Conservation (phyloP, 2,797 vertebrate genomes). For the Eurystomus glaucurus region DNA sequence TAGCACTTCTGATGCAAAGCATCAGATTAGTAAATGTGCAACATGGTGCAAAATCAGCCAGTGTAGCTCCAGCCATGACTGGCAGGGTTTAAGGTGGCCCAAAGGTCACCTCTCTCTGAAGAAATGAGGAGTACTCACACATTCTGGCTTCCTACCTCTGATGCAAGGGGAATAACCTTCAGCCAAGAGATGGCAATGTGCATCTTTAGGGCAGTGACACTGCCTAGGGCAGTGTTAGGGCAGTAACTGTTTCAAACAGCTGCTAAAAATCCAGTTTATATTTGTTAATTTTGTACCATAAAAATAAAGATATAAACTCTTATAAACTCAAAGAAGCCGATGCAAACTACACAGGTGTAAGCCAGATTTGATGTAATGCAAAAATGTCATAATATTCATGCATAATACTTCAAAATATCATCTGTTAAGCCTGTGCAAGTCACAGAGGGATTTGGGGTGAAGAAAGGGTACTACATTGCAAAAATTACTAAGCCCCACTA, state of each 20-base stretch:
- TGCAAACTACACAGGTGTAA: neutral
- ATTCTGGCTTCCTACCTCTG: neutral
- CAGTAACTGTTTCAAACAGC: neutral
- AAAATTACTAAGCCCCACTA: neutral
- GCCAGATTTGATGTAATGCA: neutral
- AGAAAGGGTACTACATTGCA: neutral
- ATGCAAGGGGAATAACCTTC: neutral
- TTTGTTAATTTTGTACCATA: neutral
- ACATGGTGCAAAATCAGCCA: neutral
- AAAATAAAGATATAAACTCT: neutral
- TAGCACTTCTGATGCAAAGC: neutral
- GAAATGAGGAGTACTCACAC: neutral
- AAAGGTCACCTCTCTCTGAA: neutral
- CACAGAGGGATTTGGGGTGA: neutral
- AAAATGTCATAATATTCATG: neutral
- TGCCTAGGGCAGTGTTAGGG: neutral
- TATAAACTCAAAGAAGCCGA: neutral
- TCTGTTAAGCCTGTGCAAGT: neutral
- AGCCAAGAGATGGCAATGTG: neutral
- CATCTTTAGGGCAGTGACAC: neutral
- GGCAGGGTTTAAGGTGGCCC: neutral
- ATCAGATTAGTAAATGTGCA: neutral
- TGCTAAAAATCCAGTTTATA: neutral
- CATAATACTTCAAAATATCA: neutral
- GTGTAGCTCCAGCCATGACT: neutral